Evolutionary conservation across 1,140 invertebrate genomes (phyloP).

Genomic region (Melitaea cinxia): DNA sequence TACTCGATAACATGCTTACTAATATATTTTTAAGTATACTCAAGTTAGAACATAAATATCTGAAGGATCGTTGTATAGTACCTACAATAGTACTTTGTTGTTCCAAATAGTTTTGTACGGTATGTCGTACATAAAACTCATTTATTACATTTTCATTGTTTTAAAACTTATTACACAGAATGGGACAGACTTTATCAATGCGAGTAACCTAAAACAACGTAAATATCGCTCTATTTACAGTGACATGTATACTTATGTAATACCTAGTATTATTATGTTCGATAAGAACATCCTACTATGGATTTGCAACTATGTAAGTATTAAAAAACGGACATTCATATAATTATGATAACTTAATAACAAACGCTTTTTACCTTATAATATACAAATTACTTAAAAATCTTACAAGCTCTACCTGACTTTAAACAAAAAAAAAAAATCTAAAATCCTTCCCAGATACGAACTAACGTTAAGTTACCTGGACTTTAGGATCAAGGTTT

Average conservation of each 20-base stretch:
- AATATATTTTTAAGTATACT: too few species aligned
- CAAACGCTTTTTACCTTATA: too few species aligned
- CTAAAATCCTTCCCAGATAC: conserved; percentile 4
- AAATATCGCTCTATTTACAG: conserved; percentile 3
- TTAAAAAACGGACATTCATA: neutral
- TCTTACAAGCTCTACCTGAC: neutral
- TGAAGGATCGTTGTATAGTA: too few species aligned
- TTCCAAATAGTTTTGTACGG: too few species aligned
- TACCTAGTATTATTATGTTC: neutral
- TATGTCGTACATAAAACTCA: neutral
- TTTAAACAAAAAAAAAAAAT: neutral
- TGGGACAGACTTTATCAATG: conserved; percentile 4
- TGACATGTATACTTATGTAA: neutral
- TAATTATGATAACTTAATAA: neutral
- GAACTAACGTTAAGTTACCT: conserved; percentile 11
- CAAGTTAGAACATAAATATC: too few species aligned
- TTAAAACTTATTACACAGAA: neutral
- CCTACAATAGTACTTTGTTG: too few species aligned
- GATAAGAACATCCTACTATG: conserved; percentile 2
- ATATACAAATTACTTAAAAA: neutral
- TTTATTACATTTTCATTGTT: neutral
- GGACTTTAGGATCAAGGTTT: conserved; percentile 15
- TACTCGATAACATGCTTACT: too few species aligned
- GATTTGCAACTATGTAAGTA: neutral
- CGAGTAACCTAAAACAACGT: neutral